Evolutionary conservation across 2,888 invertebrate species (phyloP).

Genomic region (Eurytoma adleriae): DNA sequence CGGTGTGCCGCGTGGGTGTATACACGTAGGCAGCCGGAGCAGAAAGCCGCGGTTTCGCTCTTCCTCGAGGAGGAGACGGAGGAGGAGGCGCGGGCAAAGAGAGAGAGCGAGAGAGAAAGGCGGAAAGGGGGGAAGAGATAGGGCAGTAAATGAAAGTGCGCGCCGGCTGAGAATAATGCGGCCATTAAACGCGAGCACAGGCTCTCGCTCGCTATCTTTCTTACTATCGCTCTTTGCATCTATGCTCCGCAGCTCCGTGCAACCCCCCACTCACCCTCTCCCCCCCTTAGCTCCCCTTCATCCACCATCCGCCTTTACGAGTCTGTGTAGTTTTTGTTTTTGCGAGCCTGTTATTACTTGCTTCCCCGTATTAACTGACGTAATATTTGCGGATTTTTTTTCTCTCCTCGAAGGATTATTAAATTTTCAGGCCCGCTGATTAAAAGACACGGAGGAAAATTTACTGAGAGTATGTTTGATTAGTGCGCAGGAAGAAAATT

Average conservation of each 20-base stretch:
- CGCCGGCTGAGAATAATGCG: conserved; percentile 62
- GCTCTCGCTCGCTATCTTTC: conserved; percentile 29
- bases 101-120: not conserved
- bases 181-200: conserved; percentile 54
- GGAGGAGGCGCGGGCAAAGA: not conserved
- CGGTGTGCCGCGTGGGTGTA: not conserved
- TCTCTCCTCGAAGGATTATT: conserved; percentile 18
- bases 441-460: conserved; percentile 18
- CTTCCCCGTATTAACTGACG: conserved; percentile 31
- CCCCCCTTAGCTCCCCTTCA: conserved; percentile 9
- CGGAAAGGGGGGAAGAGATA: conserved; percentile 16
- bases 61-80: no score
- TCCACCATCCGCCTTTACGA: not conserved
- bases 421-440: conserved; percentile 25
- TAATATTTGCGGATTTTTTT: conserved; percentile 8
- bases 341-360: conserved; percentile 18
- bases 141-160: conserved; percentile 59
- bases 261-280: conserved; percentile 6
- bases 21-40: not conserved
- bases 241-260: not conserved
- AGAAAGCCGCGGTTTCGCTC: not conserved
- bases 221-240: conserved; percentile 47
- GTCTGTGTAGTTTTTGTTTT: conserved; percentile 34
- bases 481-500: not conserved
- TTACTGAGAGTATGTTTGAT: not conserved